Conservation (phyloP, 2,113 vertebrate genomes). For the Puntigrus tetrazona region DNA sequence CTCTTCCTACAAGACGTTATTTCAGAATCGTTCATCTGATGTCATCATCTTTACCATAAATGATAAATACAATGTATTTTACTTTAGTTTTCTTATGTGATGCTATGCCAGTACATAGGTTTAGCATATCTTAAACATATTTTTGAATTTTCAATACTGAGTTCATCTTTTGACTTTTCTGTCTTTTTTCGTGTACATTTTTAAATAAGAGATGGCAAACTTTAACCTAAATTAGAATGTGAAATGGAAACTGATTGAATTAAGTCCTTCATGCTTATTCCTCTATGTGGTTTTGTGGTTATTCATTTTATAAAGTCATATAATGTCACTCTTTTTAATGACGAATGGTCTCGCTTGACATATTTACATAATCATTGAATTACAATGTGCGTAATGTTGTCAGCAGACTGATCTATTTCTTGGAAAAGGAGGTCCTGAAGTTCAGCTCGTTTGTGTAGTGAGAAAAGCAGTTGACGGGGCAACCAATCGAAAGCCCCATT, state of each 20-base stretch:
- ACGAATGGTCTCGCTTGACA: slow-evolving; percentile 41
- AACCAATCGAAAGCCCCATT: slow-evolving; percentile 64
- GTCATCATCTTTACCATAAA: too few relatives aligned
- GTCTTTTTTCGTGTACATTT: too few relatives aligned
- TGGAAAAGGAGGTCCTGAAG: slow-evolving; percentile 18
- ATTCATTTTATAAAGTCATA: slow-evolving; percentile 7
- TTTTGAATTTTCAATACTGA: too few relatives aligned
- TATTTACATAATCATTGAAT: slow-evolving; percentile 29
- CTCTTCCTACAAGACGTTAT: too few relatives aligned
- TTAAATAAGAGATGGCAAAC: background rate
- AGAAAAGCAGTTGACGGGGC: slow-evolving; percentile 62
- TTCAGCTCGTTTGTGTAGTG: slow-evolving; percentile 17
- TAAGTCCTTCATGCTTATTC: background rate
- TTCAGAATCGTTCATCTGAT: too few relatives aligned
- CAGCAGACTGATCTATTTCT: slow-evolving; percentile 35
- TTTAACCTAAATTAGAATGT: background rate
- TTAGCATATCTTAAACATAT: too few relatives aligned
- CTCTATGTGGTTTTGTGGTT: background rate
- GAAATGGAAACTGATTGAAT: slow-evolving; percentile 10
- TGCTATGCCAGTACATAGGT: too few relatives aligned
- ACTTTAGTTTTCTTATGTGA: too few relatives aligned
- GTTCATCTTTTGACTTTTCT: too few relatives aligned
- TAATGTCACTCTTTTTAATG: background rate
- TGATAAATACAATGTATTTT: too few relatives aligned
- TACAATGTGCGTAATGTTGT: slow-evolving; percentile 12